Evolutionary conservation across 2,888 invertebrate species (phyloP).

Genomic region (Rosalia funebris): DNA sequence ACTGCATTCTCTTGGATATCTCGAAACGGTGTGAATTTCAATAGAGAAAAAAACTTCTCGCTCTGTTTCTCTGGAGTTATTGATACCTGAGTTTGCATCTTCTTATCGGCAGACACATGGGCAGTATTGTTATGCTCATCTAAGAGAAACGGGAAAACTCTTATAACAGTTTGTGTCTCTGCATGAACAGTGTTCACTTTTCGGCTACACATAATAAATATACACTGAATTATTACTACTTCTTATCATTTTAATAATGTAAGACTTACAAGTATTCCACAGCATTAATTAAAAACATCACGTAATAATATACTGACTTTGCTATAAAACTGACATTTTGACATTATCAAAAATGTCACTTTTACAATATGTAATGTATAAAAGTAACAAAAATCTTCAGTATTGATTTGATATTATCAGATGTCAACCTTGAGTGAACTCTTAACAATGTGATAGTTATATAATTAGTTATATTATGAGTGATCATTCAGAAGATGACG

Average conservation of each 20-base stretch:
- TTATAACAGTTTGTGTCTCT: slow-evolving; percentile 47
- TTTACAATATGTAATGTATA: too few species aligned
- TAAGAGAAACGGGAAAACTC: slow-evolving; percentile 43
- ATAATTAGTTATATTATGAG: slow-evolving; percentile 12
- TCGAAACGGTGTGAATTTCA: slow-evolving; percentile 46
- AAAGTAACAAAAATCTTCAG: slow-evolving; percentile 10
- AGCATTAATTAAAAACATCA: background rate
- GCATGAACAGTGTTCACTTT: slow-evolving; percentile 30
- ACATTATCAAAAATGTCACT: too few species aligned
- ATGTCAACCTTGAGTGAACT: background rate
- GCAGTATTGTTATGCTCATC: slow-evolving; percentile 33
- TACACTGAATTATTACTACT: slow-evolving; percentile 3
- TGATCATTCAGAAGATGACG: slow-evolving; percentile 7
- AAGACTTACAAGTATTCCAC: background rate
- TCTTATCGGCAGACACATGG: slow-evolving; percentile 39
- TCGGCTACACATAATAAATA: slow-evolving; percentile 9
- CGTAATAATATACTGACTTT: background rate
- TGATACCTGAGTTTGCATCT: slow-evolving; percentile 34
- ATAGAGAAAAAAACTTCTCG: slow-evolving; percentile 41
- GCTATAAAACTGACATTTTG: too few species aligned
- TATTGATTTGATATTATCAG: slow-evolving; percentile 11
- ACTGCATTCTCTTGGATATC: slow-evolving; percentile 45
- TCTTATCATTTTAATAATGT: slow-evolving; percentile 10
- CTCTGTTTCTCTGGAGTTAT: slow-evolving; percentile 34
- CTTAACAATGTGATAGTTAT: background rate